Evolutionary conservation across 2,797 vertebrate genomes (phyloP).

Genomic region (Eulemur mongoz): DNA sequence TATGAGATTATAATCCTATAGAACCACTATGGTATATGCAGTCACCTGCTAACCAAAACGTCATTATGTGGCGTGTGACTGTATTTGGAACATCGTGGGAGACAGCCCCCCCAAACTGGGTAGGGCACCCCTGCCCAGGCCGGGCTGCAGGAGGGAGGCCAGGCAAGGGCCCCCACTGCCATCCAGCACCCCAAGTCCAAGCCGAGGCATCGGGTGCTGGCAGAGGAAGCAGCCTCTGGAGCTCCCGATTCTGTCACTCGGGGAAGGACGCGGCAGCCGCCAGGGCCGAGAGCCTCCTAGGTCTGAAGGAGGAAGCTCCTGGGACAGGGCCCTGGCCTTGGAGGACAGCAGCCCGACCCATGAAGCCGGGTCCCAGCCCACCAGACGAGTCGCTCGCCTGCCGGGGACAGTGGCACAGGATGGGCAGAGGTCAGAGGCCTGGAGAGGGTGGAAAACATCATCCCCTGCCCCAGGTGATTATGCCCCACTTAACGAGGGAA

Average conservation of each 20-base stretch:
- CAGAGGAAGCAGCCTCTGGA: neutral
- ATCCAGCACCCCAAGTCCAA: neutral
- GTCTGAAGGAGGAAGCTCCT: neutral
- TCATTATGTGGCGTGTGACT: neutral
- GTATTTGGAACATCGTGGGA: neutral
- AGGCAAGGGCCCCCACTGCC: neutral
- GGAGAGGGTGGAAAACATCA: accelerated
- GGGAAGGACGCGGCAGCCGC: neutral
- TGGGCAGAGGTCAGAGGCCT: neutral
- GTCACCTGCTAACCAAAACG: neutral
- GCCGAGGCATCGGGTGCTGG: accelerated
- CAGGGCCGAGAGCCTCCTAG: neutral
- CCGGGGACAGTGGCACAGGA: neutral
- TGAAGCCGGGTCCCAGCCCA: neutral
- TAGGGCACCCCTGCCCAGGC: too few species aligned
- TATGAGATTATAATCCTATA: neutral
- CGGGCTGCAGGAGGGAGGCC: neutral
- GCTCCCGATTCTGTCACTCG: neutral
- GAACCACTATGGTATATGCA: too few species aligned
- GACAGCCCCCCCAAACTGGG: too few species aligned
- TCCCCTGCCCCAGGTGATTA: neutral
- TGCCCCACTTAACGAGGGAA: neutral
- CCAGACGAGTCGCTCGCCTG: neutral
- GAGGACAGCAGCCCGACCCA: neutral
- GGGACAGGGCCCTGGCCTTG: neutral